Evolutionary conservation across 2,888 invertebrate genomes (phyloP), one percentile per base, ranked within the genome.

Genomic region (Diaprepes abbreviatus): DNA sequence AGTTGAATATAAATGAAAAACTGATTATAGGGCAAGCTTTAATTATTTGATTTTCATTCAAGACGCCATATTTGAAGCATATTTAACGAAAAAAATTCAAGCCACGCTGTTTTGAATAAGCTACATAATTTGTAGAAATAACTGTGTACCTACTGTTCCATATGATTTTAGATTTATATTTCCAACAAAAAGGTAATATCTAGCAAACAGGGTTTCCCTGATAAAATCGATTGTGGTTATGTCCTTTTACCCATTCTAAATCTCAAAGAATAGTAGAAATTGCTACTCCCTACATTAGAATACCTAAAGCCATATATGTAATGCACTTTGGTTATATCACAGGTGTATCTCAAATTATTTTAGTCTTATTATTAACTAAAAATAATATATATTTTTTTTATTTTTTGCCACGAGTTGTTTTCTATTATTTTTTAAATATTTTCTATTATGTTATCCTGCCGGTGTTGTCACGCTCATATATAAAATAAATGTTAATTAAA

Each of bases 11-110:
- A 21, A 14, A 10, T 31, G 31, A 40, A 66, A 57, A 66, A 58
- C 58, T 31, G 28, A 31, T 45, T 66, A 28, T 59, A 66, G 66
- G 59, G 66, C 59, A 66, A 33, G 24, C 55, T 71, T 80, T 80
- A 83, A 82, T 82, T 82, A 80, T 79, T 78, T 78, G 78, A 79
- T 78, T 76, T 76, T 77, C 74, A 78, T 78, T 77, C 71, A 74
- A 78, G 85, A 82, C 85, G 85, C 85, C 85, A 85, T 85, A 80
- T 85, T 85, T 85, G 83, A 83, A 81, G 79, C 80, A 78, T 81
- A 83, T 81, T 77, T 78, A 79, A 76, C 79, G 78, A 80, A 81
- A 82, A 82, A 81, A 76, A 36, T 38, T 40, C 16, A 36, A 7
- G 19, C 60, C 36, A 21, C n/a, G 14, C 9, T 6, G 2, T 21